A percentile compares a stretch with the other conserved stretches of the same genome.
Evolutionary conservation across 2,797 vertebrate genomes (phyloP).

Genomic region (Acanthornis magna): DNA sequence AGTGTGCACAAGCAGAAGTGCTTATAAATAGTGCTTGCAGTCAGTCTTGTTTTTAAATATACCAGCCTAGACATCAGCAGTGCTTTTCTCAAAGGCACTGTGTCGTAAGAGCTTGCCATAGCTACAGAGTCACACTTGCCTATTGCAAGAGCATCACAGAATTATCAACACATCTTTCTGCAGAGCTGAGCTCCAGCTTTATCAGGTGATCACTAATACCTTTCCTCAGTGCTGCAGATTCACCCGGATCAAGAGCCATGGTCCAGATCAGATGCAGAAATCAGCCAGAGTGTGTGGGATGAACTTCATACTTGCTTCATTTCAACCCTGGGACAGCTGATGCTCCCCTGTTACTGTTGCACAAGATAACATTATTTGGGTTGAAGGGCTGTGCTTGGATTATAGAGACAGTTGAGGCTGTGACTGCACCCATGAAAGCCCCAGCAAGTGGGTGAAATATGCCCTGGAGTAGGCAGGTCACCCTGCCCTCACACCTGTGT

Average conservation of each 20-base stretch:
- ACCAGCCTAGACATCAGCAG: conserved; percentile 1
- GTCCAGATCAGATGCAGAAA: background rate
- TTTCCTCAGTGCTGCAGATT: background rate
- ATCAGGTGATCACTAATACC: background rate
- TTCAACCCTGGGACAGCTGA: background rate
- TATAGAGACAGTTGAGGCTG: background rate
- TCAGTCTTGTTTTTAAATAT: conserved; percentile 12
- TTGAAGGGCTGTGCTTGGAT: background rate
- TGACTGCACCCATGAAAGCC: background rate
- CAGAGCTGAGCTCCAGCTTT: background rate
- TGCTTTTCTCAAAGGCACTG: background rate
- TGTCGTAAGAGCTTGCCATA: background rate
- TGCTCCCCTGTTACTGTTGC: background rate
- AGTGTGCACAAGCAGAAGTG: background rate
- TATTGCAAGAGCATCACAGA: background rate
- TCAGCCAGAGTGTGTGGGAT: background rate
- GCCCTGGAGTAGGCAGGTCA: background rate
- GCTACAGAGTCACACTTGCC: background rate
- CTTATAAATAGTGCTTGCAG: conserved; percentile 27
- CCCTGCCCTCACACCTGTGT: background rate
- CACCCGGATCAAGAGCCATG: background rate
- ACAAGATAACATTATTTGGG: background rate
- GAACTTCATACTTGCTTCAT: background rate
- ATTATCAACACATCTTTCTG: background rate
- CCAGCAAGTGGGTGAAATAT: background rate